These are phyloP conservation scores for Drosophila lacertosa DNA, from an alignment of 1,140 invertebrate genomes.

Conservation along the genomic window DNA sequence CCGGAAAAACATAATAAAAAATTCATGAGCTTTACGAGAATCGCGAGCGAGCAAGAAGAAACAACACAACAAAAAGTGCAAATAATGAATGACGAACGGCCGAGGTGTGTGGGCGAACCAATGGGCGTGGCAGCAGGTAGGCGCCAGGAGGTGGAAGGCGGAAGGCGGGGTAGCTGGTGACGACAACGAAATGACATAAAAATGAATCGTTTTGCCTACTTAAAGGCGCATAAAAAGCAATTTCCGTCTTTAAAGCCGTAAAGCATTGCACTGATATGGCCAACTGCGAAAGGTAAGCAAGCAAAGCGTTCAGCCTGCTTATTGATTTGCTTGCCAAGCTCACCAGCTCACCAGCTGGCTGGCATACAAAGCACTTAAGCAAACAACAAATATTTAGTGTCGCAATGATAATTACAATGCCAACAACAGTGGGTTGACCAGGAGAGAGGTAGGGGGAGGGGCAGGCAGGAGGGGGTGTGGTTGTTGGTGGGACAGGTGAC, in stretches of 20 bases:
- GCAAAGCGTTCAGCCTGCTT: slow-evolving; percentile 41
- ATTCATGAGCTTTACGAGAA: slow-evolving; percentile 71
- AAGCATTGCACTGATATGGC: slow-evolving; percentile 62
- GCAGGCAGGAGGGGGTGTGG: not conserved
- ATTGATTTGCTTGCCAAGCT: slow-evolving; percentile 56
- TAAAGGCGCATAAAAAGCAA: slow-evolving; percentile 81
- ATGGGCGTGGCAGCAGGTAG: too few species aligned
- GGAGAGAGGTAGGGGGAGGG: not conserved
- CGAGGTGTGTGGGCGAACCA: not conserved
- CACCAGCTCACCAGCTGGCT: slow-evolving; percentile 6
- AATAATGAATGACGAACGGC: slow-evolving; percentile 77
- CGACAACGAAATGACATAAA: slow-evolving; percentile 76
- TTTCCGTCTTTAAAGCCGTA: slow-evolving; percentile 68
- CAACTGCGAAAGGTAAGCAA: slow-evolving; percentile 4
- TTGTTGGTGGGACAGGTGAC: not conserved
- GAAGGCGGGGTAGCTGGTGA: slow-evolving; percentile 28
- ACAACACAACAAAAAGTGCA: slow-evolving; percentile 68
- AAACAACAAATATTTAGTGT: slow-evolving; percentile 78
- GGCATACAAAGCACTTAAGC: slow-evolving; percentile 67
- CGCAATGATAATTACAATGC: slow-evolving; percentile 80
- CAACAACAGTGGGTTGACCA: slow-evolving; percentile 34
- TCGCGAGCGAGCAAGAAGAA: slow-evolving; percentile 49
- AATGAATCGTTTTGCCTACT: slow-evolving; percentile 80
- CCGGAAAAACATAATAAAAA: slow-evolving; percentile 78
- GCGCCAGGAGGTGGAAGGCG: not conserved